phyloP scores from a whole-genome alignment of 2,113 vertebrate species.

The Zonotrichia leucophrys region DNA sequence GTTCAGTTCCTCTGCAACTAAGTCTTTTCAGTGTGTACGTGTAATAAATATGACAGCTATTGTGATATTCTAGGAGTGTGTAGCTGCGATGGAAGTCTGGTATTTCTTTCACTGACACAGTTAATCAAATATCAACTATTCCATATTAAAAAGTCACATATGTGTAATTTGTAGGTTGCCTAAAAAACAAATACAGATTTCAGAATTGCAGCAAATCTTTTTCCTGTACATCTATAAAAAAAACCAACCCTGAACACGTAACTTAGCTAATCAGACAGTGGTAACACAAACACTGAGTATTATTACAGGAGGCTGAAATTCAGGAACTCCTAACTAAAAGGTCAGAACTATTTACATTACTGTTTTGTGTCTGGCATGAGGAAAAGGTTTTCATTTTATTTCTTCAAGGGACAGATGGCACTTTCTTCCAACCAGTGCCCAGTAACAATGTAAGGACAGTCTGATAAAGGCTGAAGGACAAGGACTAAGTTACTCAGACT shows the following conservation, averaged over 20 bases:
- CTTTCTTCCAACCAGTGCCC: not conserved
- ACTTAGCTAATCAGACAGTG: not conserved
- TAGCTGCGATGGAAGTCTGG: not conserved
- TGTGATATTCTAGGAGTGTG: not conserved
- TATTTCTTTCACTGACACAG: not conserved
- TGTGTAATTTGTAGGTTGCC: not conserved
- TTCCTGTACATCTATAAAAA: not conserved
- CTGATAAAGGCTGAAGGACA: not conserved
- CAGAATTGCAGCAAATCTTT: not conserved
- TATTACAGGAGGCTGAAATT: not conserved
- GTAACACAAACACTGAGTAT: not conserved
- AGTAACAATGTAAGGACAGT: not conserved
- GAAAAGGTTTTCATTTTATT: not conserved
- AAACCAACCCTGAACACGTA: not conserved
- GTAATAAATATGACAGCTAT: not conserved
- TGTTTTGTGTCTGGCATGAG: not conserved
- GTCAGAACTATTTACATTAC: not conserved
- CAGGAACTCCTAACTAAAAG: not conserved
- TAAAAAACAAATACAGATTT: not conserved
- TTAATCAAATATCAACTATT: not conserved
- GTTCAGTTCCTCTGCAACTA: not conserved
- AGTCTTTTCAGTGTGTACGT: not conserved
- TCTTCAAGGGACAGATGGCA: not conserved
- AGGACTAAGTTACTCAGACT: not conserved
- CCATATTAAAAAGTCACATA: not conserved